Evolutionary conservation across 1,140 invertebrate genomes (phyloP).

Genomic region (Drosophila lacteicornis): DNA sequence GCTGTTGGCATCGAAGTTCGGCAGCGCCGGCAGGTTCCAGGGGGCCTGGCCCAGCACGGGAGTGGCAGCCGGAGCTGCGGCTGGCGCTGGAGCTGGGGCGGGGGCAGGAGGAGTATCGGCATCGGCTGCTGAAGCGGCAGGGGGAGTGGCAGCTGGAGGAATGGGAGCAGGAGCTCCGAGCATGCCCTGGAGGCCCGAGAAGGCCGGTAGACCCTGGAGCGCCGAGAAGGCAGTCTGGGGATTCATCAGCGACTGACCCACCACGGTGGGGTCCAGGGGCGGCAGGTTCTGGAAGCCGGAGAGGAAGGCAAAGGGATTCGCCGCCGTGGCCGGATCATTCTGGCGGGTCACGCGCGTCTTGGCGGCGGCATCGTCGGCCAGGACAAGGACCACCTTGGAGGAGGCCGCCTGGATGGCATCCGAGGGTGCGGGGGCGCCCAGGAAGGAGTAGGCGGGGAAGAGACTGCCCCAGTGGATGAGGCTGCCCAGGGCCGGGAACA

Average conservation of each 20-base stretch:
- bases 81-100: neutral
- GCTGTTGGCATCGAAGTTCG: conserved; percentile 30
- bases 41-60: conserved; percentile 18
- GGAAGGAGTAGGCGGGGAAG: conserved; percentile 54
- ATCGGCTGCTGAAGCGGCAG: conserved; percentile 33
- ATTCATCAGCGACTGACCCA: conserved; percentile 3
- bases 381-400: conserved; percentile 77
- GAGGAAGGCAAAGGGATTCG: conserved; percentile 1
- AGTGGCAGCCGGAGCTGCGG: conserved; percentile 2
- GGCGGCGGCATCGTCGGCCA: conserved; percentile 65
- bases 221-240: neutral
- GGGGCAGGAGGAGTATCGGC: conserved; percentile 6
- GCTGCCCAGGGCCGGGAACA: conserved; percentile 66
- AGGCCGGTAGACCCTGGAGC: neutral
- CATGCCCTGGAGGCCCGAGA: conserved; percentile 7
- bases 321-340: conserved; percentile 1
- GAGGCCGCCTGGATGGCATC: conserved; percentile 17
- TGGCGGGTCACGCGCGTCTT: conserved; percentile 67
- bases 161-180: conserved; percentile 10
- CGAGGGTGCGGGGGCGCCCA: conserved; percentile 46
- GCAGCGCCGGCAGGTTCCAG: neutral
- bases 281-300: conserved; percentile 1
- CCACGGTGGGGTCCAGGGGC: neutral
- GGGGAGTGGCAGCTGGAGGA: conserved; percentile 10
- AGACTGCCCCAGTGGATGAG: conserved; percentile 67